Evolutionary conservation across 2,888 invertebrate genomes (phyloP).

Genomic region (Chorisops tibialis): DNA sequence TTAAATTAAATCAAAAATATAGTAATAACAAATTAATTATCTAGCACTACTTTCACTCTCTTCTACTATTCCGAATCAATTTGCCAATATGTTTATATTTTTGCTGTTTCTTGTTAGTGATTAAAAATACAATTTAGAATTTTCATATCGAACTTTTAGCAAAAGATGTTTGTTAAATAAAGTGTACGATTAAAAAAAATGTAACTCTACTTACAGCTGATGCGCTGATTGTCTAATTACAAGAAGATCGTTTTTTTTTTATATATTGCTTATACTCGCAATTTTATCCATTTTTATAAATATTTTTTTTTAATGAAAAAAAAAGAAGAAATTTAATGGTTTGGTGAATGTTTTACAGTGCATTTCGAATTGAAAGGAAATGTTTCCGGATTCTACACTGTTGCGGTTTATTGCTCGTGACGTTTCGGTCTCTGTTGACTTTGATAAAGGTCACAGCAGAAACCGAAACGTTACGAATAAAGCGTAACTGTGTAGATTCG

Average conservation of each 20-base stretch:
- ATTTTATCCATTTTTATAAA: too few species aligned
- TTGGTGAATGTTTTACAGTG: too few species aligned
- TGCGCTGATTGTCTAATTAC: conserved; percentile 10
- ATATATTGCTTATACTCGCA: too few species aligned
- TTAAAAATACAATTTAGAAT: not conserved
- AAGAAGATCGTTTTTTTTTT: not conserved
- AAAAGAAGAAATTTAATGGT: not conserved
- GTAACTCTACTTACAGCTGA: conserved; percentile 12
- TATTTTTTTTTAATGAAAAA: not conserved
- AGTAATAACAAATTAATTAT: not conserved
- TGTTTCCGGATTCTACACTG: too few species aligned
- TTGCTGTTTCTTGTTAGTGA: not conserved
- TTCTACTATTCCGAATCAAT: not conserved
- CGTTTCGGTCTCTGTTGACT: too few species aligned
- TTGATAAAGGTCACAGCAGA: too few species aligned
- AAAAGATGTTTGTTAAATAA: not conserved
- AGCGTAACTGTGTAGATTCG: too few species aligned
- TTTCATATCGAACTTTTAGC: not conserved
- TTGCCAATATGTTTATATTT: not conserved
- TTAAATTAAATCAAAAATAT: not conserved
- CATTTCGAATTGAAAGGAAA: too few species aligned
- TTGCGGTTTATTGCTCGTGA: too few species aligned
- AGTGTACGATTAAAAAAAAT: not conserved
- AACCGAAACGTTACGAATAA: too few species aligned
- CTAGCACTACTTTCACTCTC: not conserved